phyloP scores from a whole-genome alignment of 2,888 invertebrate genomes.

The Tuberolachnus salignus region DNA sequence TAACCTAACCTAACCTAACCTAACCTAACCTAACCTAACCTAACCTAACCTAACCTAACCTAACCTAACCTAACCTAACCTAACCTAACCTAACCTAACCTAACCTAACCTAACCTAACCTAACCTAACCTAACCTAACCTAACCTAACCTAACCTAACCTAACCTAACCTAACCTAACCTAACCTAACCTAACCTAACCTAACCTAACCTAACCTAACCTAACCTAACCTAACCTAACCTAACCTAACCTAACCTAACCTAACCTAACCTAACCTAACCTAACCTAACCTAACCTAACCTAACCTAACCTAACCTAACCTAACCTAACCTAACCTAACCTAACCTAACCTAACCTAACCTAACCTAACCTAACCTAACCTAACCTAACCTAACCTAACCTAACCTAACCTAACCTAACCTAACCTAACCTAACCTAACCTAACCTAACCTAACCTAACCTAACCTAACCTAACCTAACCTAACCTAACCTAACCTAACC shows the following conservation, averaged over 20 bases:
- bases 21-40: conserved; percentile 59
- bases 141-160: background rate
- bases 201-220: conserved; percentile 58
- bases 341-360: conserved; percentile 57
- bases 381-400: conserved; percentile 56
- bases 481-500: conserved; percentile 52
- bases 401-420: conserved; percentile 57
- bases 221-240: conserved; percentile 57
- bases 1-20: conserved; percentile 57
- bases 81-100: conserved; percentile 60
- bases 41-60: conserved; percentile 60
- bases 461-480: conserved; percentile 57
- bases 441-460: conserved; percentile 58
- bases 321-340: conserved; percentile 57
- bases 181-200: conserved; percentile 38
- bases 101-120: conserved; percentile 59
- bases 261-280: conserved; percentile 57
- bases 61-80: conserved; percentile 60
- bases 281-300: conserved; percentile 56
- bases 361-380: conserved; percentile 57
- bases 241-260: conserved; percentile 52
- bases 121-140: conserved; percentile 57
- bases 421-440: conserved; percentile 56
- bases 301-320: conserved; percentile 55
- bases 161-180: conserved; percentile 31